Base-by-base conservation (phyloP, 2,113 vertebrate species). In the Puffinus mauretanicus region DNA sequence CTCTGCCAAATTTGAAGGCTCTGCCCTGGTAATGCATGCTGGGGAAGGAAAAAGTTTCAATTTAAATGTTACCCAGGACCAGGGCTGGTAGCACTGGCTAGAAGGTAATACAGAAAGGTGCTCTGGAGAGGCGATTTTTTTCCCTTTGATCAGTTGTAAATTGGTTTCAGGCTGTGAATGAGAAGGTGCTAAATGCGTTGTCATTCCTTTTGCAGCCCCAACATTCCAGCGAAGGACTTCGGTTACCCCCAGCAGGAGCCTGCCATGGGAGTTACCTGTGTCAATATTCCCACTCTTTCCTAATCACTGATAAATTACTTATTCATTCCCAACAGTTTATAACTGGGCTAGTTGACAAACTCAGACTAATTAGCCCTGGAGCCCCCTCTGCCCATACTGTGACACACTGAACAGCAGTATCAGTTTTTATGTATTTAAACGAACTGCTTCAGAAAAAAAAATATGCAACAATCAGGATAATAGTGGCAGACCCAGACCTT, bases 211-310 rank as follows among this genome's bases (percentile, higher is more conserved):
- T 78, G 44, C 58, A 86, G 24, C 21, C 4, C 34, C 46, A 82
- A 2, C 7, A 18, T 91, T 90, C 14, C 21, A 82, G 32, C 52
- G 13, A 22, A 72, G 11, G 25, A 46, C 2, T 27, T 88, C 34
- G 8, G 10, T 86, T 69, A 82, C 21, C 7, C 5, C 0, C 2
- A 61, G 54, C 15, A 85, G 42, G 3, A 83, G 2, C 51, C 11
- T 47, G 22, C 4, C 12, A 16, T 66, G 19, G 7, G 32, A 67
- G 5, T 51, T 52, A 62, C 14, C 0, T 0, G 1, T 76, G 22
- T 52, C 42, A 64, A 6, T 72, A 76, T 47, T 67, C 10, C 3
- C 11, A n/a, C 51, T 92, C 24, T 66, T 24, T 82, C 27, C 11
- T 89, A 62, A 81, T 54, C 24, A 22, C 15, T 51, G 61, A 36